phyloP scores from a whole-genome alignment of 2,797 vertebrate genomes.

The Dipus sagitta region DNA sequence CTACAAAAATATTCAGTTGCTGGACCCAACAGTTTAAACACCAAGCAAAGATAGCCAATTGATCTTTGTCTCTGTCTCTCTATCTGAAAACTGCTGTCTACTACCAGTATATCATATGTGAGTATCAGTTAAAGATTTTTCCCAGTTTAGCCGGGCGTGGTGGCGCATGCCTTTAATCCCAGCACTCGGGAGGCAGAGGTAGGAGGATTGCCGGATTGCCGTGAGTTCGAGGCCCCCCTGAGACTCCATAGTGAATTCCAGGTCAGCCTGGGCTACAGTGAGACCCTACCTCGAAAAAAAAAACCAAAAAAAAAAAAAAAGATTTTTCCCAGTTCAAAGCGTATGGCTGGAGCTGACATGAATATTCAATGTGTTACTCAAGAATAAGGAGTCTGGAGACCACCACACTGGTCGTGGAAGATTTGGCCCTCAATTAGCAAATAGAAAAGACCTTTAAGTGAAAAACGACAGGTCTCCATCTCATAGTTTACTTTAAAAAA shows the following conservation, averaged over 20 bases:
- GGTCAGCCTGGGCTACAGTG: no score
- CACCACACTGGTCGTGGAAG: neutral
- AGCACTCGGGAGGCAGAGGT: no score
- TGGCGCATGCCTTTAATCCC: no score
- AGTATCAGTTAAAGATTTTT: neutral
- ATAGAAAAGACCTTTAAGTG: slow-evolving; percentile 3
- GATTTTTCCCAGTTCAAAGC: neutral
- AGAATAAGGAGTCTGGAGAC: neutral
- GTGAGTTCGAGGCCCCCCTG: no score
- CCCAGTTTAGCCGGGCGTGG: no score
- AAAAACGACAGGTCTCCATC: slow-evolving; percentile 30
- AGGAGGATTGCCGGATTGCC: no score
- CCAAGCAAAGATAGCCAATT: neutral
- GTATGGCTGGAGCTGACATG: neutral
- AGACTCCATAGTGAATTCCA: no score
- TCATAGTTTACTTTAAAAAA: neutral
- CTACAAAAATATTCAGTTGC: neutral
- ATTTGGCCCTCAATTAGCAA: neutral
- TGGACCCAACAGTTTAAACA: neutral
- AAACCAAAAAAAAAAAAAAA: no score
- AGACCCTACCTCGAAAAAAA: no score
- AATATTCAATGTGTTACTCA: neutral
- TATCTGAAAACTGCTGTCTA: slow-evolving; percentile 23
- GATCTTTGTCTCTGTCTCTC: neutral
- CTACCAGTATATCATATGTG: neutral